Evolutionary conservation across 2,797 vertebrate genomes (phyloP).

Genomic region (Thalassophryne amazonica): DNA sequence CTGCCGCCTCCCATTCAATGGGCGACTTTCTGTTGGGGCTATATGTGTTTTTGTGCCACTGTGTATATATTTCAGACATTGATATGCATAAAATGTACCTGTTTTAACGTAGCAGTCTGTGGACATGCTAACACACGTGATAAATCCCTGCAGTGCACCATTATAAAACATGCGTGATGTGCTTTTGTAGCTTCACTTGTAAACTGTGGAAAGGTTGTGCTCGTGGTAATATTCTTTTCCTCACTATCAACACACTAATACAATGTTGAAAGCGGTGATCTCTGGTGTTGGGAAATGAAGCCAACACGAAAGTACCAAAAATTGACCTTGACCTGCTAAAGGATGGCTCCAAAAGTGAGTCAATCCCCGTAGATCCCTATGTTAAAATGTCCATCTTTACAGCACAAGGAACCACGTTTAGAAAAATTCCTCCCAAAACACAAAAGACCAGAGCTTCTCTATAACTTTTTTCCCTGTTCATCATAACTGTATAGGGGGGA

Average conservation of each 20-base stretch:
- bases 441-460: too few species aligned
- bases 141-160: slow-evolving; percentile 52
- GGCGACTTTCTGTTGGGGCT: slow-evolving; percentile 53
- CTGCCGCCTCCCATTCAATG: slow-evolving; percentile 57
- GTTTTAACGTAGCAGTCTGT: slow-evolving; percentile 28
- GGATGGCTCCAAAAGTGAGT: too few species aligned
- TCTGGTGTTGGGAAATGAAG: too few species aligned
- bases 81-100: slow-evolving; percentile 26
- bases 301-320: too few species aligned
- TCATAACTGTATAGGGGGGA: too few species aligned
- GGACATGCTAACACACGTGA: slow-evolving; percentile 35
- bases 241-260: background rate
- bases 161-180: slow-evolving; percentile 45
- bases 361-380: too few species aligned
- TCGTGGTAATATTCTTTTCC: slow-evolving; percentile 9
- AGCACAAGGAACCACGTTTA: too few species aligned
- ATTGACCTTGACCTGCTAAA: too few species aligned
- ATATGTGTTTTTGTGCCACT: slow-evolving; percentile 13
- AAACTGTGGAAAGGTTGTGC: slow-evolving; percentile 19
- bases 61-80: slow-evolving; percentile 17
- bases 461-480: too few species aligned
- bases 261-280: background rate
- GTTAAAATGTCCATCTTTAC: too few species aligned
- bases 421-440: too few species aligned
- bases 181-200: slow-evolving; percentile 46